Conservation (phyloP, 1,140 invertebrate genomes). For the Oppia nitens region DNA sequence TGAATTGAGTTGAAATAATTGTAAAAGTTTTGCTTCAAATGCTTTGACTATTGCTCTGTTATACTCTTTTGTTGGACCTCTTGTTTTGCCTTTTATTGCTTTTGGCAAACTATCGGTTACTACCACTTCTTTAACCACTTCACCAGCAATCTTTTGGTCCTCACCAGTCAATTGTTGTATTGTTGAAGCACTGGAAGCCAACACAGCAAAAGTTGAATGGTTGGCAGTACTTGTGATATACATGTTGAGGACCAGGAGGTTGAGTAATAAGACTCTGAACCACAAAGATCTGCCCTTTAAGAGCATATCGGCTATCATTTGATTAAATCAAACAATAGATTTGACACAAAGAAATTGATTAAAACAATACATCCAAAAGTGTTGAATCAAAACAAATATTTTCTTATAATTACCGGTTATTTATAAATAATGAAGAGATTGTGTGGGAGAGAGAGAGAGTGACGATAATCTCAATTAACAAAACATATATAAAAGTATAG, state of each 20-base stretch:
- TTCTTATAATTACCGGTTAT: no score
- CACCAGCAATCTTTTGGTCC: not conserved
- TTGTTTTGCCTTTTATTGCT: not conserved
- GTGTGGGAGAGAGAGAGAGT: no score
- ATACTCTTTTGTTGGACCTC: not conserved
- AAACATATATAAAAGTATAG: no score
- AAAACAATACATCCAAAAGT: no score
- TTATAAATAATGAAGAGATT: no score
- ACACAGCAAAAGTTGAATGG: no score
- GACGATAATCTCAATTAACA: no score
- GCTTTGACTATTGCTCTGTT: constrained; percentile 26
- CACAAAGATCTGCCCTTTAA: not conserved
- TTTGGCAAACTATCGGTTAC: not conserved
- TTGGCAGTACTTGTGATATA: not conserved
- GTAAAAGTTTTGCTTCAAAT: constrained; percentile 48
- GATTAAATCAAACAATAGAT: no score
- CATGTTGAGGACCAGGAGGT: not conserved
- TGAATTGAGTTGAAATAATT: constrained; percentile 51
- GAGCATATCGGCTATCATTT: not conserved
- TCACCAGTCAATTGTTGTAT: not conserved
- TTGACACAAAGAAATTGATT: no score
- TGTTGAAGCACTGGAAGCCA: not conserved
- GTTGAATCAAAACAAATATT: no score
- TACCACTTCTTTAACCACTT: no score
- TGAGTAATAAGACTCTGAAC: not conserved